Percentiles rank a stretch among this genome's conserved stretches.
Evolutionary conservation across 2,888 invertebrate genomes (phyloP).

Genomic region (Operophtera brumata): DNA sequence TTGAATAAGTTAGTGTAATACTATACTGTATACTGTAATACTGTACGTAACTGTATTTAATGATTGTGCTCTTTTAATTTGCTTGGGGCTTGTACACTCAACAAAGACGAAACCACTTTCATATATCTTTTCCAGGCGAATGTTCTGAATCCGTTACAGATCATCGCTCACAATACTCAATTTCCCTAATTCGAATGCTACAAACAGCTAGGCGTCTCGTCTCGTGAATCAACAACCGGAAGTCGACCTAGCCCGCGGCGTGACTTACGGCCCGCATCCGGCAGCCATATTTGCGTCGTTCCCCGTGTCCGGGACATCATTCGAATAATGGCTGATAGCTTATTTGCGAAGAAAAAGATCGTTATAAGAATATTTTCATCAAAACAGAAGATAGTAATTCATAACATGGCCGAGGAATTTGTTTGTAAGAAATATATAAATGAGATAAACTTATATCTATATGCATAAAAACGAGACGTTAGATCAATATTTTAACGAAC

Average conservation of each 20-base stretch:
- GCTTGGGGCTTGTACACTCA: no score
- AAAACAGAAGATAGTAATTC: background rate
- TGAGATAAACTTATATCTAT: no score
- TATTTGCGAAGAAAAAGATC: slow-evolving; percentile 15
- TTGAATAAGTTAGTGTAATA: no score
- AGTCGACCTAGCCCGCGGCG: slow-evolving; percentile 63
- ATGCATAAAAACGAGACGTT: no score
- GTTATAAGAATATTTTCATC: background rate
- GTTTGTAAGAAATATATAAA: no score
- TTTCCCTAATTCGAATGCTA: slow-evolving; percentile 25
- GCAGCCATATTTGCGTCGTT: slow-evolving; percentile 73
- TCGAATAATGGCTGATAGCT: slow-evolving; percentile 40
- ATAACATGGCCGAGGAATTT: background rate
- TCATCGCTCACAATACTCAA: slow-evolving; percentile 25
- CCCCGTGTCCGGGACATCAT: slow-evolving; percentile 53
- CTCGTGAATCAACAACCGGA: slow-evolving; percentile 56
- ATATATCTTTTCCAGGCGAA: background rate
- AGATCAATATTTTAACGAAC: no score
- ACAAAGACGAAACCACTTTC: background rate
- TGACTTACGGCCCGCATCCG: slow-evolving; percentile 77
- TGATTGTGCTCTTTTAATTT: no score
- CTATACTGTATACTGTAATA: no score
- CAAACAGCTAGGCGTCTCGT: slow-evolving; percentile 38
- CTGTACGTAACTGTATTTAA: no score
- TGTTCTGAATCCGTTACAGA: slow-evolving; percentile 5